Conservation (phyloP, 2,888 invertebrate species). For the Plebejus melissa region DNA sequence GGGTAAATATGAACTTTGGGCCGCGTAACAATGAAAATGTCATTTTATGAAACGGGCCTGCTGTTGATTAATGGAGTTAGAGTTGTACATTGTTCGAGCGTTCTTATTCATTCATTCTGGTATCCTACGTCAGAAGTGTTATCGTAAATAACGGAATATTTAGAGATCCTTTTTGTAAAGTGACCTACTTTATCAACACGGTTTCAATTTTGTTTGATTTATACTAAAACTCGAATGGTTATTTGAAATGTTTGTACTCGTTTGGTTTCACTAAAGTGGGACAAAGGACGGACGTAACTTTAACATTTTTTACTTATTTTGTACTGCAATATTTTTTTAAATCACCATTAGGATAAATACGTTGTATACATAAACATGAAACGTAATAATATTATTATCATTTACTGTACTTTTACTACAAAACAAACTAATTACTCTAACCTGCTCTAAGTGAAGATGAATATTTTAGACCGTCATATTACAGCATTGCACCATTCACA, state of each 20-base stretch:
- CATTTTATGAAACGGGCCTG: slow-evolving; percentile 72
- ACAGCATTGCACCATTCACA: slow-evolving; percentile 28
- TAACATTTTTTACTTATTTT: background rate
- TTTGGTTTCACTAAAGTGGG: slow-evolving; percentile 6
- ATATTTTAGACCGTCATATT: slow-evolving; percentile 18
- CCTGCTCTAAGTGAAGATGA: background rate
- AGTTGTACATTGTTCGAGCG: slow-evolving; percentile 54
- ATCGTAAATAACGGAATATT: slow-evolving; percentile 48
- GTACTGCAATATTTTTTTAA: background rate
- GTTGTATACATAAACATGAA: background rate
- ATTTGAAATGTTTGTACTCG: background rate
- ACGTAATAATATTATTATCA: background rate
- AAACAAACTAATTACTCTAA: background rate
- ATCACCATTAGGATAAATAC: background rate
- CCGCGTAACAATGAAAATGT: slow-evolving; percentile 72
- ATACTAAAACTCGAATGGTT: slow-evolving; percentile 1
- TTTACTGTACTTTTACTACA: background rate
- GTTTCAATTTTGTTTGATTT: slow-evolving; percentile 21
- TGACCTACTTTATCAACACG: slow-evolving; percentile 5
- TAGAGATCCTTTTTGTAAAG: slow-evolving; percentile 29
- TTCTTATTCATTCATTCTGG: slow-evolving; percentile 60
- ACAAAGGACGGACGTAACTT: background rate
- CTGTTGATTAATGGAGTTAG: slow-evolving; percentile 68
- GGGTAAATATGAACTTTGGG: slow-evolving; percentile 66
- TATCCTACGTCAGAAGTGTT: slow-evolving; percentile 44